These are phyloP conservation scores for Pseudorhombus dupliciocellatus DNA, from an alignment of 2,113 vertebrate genomes.

Conservation along the genomic window DNA sequence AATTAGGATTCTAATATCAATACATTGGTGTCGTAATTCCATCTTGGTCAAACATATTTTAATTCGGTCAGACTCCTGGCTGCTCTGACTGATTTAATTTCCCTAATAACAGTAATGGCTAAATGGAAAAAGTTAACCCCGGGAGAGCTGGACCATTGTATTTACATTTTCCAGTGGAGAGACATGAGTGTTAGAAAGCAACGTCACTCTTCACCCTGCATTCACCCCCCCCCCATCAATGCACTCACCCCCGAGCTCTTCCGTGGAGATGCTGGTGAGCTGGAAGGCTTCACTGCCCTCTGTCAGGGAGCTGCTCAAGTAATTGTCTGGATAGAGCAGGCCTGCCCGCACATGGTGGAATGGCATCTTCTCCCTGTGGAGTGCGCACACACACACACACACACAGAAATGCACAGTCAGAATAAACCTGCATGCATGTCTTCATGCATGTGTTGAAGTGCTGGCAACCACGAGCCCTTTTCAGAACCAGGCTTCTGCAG, in stretches of 20 bases:
- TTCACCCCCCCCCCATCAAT: background rate
- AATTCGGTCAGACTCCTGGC: conserved; percentile 23
- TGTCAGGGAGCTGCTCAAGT: conserved; percentile 92
- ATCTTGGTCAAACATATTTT: conserved; percentile 2
- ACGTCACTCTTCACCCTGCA: conserved; percentile 42
- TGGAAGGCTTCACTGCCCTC: conserved; percentile 93
- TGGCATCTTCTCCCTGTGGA: conserved; percentile 95
- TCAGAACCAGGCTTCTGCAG: conserved; percentile 47
- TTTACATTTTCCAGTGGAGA: conserved; percentile 50
- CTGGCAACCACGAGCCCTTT: conserved; percentile 10
- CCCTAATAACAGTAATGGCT: conserved; percentile 43
- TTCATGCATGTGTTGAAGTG: conserved; percentile 9
- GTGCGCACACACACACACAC: conserved; percentile 29
- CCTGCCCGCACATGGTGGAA: conserved; percentile 98
- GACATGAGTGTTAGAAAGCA: conserved; percentile 48
- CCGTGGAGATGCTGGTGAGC: conserved; percentile 95
- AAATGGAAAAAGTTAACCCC: conserved; percentile 56
- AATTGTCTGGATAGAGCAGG: conserved; percentile 98
- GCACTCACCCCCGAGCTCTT: conserved; percentile 94
- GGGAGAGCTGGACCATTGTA: conserved; percentile 45
- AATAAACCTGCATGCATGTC: no score
- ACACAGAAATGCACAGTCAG: background rate
- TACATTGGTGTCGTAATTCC: conserved; percentile 1
- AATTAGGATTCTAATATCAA: conserved; percentile 17
- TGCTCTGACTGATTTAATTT: conserved; percentile 53